Percentiles rank a stretch among this genome's conserved stretches.
phyloP scores from a whole-genome alignment of 2,888 invertebrate species.

The Noctua janthina region DNA sequence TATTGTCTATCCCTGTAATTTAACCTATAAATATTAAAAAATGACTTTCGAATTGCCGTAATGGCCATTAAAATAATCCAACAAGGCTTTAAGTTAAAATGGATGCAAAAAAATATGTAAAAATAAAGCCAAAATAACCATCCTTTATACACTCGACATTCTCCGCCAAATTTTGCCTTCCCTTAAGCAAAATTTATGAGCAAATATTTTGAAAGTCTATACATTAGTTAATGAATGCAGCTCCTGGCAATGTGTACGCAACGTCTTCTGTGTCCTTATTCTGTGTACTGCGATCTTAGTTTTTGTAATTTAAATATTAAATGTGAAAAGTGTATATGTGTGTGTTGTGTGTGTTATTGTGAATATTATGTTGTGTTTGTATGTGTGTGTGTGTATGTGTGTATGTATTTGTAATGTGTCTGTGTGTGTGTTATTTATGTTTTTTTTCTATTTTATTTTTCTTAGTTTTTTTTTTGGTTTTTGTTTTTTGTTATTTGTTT shows the following conservation, averaged over 20 bases:
- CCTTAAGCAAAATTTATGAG: slow-evolving; percentile 87
- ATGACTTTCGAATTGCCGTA: neutral
- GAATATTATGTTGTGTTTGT: no score
- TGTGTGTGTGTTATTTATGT: no score
- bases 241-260: slow-evolving; percentile 83
- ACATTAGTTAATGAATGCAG: slow-evolving; percentile 90
- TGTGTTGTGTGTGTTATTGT: no score
- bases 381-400: no score
- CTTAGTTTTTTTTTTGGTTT: no score
- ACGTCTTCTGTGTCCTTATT: slow-evolving; percentile 79
- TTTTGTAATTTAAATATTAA: neutral
- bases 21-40: slow-evolving; percentile 8
- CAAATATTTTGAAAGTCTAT: slow-evolving; percentile 89
- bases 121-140: slow-evolving; percentile 70
- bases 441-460: no score
- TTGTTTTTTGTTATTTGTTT: no score
- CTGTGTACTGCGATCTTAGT: slow-evolving; percentile 61
- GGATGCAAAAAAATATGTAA: slow-evolving; percentile 46
- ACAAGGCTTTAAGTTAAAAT: neutral
- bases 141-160: slow-evolving; percentile 75
- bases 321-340: no score
- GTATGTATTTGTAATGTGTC: no score
- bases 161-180: slow-evolving; percentile 78
- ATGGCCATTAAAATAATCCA: slow-evolving; percentile 36
- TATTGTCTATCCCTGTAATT: neutral